Conservation (phyloP, 2,888 invertebrate species). For the Tipula lateralis region DNA sequence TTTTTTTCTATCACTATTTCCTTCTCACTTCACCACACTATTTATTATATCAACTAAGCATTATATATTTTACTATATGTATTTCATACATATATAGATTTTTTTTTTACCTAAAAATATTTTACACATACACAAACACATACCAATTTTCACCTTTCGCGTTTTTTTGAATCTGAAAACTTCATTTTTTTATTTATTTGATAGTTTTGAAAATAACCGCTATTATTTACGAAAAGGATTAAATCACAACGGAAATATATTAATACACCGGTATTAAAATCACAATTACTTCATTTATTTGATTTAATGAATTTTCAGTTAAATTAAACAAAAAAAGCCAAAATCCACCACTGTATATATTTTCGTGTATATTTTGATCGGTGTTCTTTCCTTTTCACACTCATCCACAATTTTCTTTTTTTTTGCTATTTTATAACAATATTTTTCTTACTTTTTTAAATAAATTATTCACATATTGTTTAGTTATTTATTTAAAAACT, state of each 20-base stretch:
- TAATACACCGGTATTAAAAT: neutral
- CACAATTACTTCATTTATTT: neutral
- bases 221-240: neutral
- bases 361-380: slow-evolving; percentile 20
- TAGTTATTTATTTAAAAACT: neutral
- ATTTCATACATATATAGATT: neutral
- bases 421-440: slow-evolving; percentile 20
- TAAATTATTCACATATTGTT: neutral
- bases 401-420: neutral
- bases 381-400: slow-evolving; percentile 2
- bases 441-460: neutral
- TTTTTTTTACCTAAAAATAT: slow-evolving; percentile 7
- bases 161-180: slow-evolving; percentile 19
- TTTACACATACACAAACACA: slow-evolving; percentile 7
- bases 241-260: neutral
- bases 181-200: neutral
- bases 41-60: slow-evolving; percentile 12
- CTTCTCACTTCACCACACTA: slow-evolving; percentile 26
- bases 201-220: neutral
- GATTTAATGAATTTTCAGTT: neutral
- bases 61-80: neutral
- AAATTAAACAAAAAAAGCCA: neutral
- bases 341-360: slow-evolving; percentile 27
- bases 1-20: slow-evolving; percentile 28
- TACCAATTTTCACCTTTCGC: slow-evolving; percentile 13